Percentiles rank a stretch among this genome's conserved stretches.
Evolutionary conservation across 2,888 invertebrate species (phyloP).

Genomic region (Lithophane leautieri): DNA sequence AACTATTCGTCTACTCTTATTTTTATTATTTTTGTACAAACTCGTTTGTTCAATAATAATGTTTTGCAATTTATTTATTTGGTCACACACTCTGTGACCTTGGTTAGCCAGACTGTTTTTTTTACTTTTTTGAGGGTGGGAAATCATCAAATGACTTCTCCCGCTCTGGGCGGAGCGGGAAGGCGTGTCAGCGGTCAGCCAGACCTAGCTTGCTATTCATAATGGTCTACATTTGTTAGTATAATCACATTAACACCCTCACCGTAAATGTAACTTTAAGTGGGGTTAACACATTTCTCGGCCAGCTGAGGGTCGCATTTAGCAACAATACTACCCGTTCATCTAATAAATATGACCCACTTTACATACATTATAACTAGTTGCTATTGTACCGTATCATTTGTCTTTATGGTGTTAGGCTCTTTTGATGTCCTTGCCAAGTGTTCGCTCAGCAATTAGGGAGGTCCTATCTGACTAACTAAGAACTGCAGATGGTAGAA

Average conservation of each 20-base stretch:
- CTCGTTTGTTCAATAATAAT: no score
- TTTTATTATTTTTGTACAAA: constrained; percentile 5
- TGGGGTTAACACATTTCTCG: constrained; percentile 47
- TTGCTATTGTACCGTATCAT: constrained; percentile 26
- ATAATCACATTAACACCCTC: constrained; percentile 44
- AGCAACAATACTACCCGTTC: constrained; percentile 29
- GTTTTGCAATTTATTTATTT: constrained; percentile 8
- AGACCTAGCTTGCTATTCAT: not conserved
- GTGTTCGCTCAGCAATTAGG: not conserved
- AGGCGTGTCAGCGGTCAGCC: no score
- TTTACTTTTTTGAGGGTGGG: no score
- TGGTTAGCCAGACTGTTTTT: not conserved
- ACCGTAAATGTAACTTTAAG: constrained; percentile 49
- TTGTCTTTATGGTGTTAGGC: constrained; percentile 3
- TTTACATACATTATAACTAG: constrained; percentile 34
- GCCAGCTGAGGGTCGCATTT: constrained; percentile 32
- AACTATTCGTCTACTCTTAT: not conserved
- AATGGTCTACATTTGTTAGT: constrained; percentile 30
- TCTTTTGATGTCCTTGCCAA: not conserved
- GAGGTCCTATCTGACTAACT: not conserved
- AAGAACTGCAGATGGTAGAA: not conserved
- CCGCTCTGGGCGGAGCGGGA: no score
- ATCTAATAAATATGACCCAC: constrained; percentile 41
- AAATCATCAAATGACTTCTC: no score
- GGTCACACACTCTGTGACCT: not conserved